Conservation (phyloP, 2,888 invertebrate genomes). For the Steinernema scapterisci region DNA sequence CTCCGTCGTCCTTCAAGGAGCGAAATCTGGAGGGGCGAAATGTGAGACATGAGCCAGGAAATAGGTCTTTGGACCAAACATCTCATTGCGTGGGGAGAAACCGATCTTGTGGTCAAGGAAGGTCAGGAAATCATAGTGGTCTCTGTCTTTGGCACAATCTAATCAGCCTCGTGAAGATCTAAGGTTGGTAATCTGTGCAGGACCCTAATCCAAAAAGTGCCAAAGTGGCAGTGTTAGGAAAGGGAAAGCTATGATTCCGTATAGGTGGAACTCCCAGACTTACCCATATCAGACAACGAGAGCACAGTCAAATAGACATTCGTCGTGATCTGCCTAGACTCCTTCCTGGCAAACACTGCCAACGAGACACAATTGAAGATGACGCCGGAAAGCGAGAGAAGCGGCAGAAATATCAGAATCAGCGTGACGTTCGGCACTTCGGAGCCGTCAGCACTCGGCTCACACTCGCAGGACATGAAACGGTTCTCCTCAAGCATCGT, state of each 20-base stretch:
- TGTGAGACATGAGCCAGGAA: no score
- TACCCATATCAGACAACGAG: conserved; percentile 19
- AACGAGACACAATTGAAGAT: conserved; percentile 13
- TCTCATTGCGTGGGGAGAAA: not conserved
- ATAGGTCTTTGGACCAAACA: not conserved
- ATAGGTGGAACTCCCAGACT: not conserved
- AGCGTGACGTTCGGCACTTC: conserved; percentile 19
- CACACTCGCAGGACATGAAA: not conserved
- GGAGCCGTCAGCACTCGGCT: conserved; percentile 12
- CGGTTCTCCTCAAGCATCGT: not conserved
- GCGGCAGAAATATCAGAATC: conserved; percentile 19
- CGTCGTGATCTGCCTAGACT: not conserved
- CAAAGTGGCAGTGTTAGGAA: no score
- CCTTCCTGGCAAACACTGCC: not conserved
- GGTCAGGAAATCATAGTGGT: no score
- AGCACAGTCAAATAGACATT: conserved; percentile 10
- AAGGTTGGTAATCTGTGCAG: no score
- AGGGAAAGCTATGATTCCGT: no score
- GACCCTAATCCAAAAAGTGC: no score
- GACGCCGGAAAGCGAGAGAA: conserved; percentile 22
- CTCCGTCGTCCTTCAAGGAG: no score
- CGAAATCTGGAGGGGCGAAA: no score
- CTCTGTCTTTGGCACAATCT: no score
- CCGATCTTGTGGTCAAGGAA: no score
- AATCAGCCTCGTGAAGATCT: no score